Conservation (phyloP, 37 sponge, comb jelly and placozoan genomes). For the Beroe ovata region DNA sequence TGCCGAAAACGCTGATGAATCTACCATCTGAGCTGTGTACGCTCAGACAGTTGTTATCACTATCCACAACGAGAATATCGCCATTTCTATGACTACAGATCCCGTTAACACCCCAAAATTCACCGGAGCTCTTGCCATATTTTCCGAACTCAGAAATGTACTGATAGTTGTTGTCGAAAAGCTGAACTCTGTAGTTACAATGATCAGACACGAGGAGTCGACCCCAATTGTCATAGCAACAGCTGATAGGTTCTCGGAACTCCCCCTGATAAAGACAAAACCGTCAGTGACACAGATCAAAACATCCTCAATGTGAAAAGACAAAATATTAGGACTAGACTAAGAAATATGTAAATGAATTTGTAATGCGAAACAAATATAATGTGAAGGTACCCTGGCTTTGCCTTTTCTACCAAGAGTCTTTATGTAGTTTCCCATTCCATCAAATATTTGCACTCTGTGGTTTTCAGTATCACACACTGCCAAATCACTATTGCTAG, state of each 20-base stretch:
- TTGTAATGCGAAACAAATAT: too few species aligned
- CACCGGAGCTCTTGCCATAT: constrained; percentile 63
- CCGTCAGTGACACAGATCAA: too few species aligned
- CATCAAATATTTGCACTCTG: constrained; percentile 52
- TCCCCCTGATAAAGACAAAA: too few species aligned
- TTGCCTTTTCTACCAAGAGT: constrained; percentile 35
- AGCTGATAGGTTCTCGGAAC: constrained; percentile 43
- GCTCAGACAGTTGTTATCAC: constrained; percentile 60
- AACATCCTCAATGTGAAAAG: too few species aligned
- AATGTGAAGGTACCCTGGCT: not conserved
- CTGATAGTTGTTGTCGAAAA: constrained; percentile 53
- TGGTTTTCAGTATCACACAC: constrained; percentile 64
- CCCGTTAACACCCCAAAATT: constrained; percentile 62
- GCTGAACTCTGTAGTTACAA: constrained; percentile 62
- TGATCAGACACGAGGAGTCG: constrained; percentile 40
- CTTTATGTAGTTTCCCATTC: constrained; percentile 39
- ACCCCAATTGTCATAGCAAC: constrained; percentile 54
- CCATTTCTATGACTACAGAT: constrained; percentile 53
- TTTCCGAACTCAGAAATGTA: constrained; percentile 56
- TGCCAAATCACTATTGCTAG: constrained; percentile 24
- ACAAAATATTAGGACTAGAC: too few species aligned
- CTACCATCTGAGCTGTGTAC: constrained; percentile 35
- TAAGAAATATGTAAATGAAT: too few species aligned
- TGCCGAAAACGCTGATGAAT: constrained; percentile 49
- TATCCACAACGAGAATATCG: constrained; percentile 54